Conservation (phyloP, 1,140 invertebrate genomes). For the Apis florea region DNA sequence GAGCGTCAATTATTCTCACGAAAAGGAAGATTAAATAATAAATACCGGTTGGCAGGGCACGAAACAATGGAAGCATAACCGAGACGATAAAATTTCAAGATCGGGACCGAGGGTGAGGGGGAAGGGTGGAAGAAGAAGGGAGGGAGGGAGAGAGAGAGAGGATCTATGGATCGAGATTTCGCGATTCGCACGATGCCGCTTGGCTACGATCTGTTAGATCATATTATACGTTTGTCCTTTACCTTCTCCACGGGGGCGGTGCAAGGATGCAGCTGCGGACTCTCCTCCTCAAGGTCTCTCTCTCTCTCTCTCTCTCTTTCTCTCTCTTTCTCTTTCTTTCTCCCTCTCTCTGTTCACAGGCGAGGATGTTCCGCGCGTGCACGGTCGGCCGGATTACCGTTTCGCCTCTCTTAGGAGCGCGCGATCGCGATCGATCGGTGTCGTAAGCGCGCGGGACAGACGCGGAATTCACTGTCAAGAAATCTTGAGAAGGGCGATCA, state of each 20-base stretch:
- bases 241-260: conserved; percentile 66
- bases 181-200: conserved; percentile 63
- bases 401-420: conserved; percentile 23
- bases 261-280: conserved; percentile 64
- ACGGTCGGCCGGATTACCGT: conserved; percentile 31
- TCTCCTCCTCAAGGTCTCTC: conserved; percentile 52
- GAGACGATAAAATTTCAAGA: conserved; percentile 54
- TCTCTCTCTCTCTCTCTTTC: conserved; percentile 19
- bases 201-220: conserved; percentile 63
- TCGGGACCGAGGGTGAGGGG: conserved; percentile 3
- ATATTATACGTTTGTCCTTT: conserved; percentile 72
- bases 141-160: conserved; percentile 37
- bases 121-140: background rate
- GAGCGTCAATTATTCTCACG: conserved; percentile 34
- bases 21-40: conserved; percentile 41
- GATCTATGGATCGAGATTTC: conserved; percentile 72
- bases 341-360: no score
- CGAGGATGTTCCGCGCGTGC: background rate
- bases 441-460: background rate
- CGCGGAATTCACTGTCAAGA: background rate
- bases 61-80: conserved; percentile 28
- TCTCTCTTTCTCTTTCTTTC: conserved; percentile 11
- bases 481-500: background rate
- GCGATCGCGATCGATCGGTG: conserved; percentile 10
- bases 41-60: conserved; percentile 13